Conservation (phyloP, 2,113 vertebrate genomes). For the Pycnonotus jocosus region DNA sequence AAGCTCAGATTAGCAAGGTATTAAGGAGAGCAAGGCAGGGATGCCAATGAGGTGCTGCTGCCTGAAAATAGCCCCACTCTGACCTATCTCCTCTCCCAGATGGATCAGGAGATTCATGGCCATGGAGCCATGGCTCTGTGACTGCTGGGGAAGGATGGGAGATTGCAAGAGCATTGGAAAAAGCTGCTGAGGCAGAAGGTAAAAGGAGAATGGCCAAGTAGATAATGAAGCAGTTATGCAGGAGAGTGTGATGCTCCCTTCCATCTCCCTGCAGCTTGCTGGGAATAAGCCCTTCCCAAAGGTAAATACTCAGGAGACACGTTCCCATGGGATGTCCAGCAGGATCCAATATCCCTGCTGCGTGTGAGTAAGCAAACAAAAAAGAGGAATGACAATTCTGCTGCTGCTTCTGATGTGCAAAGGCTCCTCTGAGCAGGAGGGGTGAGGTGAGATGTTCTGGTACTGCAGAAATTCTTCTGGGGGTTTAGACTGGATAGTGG, state of each 20-base stretch:
- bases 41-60: background rate
- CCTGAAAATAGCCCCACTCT: background rate
- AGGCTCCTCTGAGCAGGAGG: background rate
- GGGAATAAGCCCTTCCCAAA: background rate
- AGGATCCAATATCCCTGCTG: background rate
- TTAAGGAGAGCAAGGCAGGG: background rate
- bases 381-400: background rate
- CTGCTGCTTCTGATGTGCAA: background rate
- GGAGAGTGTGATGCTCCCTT: background rate
- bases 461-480: background rate
- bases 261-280: background rate
- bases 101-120: accelerated
- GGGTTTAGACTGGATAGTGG: background rate
- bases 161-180: background rate
- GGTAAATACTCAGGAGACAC: background rate
- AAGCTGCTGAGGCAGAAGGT: background rate
- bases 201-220: background rate
- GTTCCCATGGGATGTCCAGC: background rate
- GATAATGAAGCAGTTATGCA: accelerated
- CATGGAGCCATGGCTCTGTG: accelerated
- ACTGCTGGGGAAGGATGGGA: background rate
- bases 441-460: too few species aligned
- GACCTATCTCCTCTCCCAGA: background rate
- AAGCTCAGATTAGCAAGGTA: background rate
- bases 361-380: accelerated